These are phyloP conservation scores for Diarsia mendica DNA, from an alignment of 2,888 invertebrate genomes.

Conservation along the genomic window DNA sequence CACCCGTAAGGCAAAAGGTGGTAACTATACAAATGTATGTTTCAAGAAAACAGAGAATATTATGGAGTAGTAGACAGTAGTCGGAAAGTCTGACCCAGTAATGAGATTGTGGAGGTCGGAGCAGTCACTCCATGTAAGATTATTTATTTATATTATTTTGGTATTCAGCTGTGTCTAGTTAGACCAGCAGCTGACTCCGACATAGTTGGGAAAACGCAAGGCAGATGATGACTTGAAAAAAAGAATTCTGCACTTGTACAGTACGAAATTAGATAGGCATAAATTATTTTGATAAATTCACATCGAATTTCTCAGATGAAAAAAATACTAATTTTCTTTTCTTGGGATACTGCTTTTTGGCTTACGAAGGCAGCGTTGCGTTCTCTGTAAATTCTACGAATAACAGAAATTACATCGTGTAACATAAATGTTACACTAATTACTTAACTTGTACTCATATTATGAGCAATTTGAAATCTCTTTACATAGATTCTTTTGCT, in stretches of 20 bases:
- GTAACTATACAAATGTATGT: neutral
- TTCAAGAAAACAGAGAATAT: neutral
- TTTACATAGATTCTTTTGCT: neutral
- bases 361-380: neutral
- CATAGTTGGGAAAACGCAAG: neutral
- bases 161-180: too few species aligned
- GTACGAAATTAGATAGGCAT: too few species aligned
- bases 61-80: neutral
- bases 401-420: conserved; percentile 28
- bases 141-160: too few species aligned
- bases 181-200: too few species aligned
- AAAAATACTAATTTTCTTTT: too few species aligned
- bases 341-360: neutral
- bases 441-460: neutral
- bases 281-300: too few species aligned
- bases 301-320: too few species aligned
- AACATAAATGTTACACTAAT: conserved; percentile 18
- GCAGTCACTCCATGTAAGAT: too few species aligned
- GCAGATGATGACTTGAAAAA: too few species aligned
- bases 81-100: neutral
- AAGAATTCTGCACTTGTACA: too few species aligned
- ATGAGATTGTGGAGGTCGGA: neutral
- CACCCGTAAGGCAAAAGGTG: neutral
- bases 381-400: conserved; percentile 18
- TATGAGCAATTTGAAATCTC: neutral